Percentiles rank a stretch among this genome's conserved stretches.
phyloP scores from a whole-genome alignment of 1,140 invertebrate genomes.

The Drosophila nikananu region DNA sequence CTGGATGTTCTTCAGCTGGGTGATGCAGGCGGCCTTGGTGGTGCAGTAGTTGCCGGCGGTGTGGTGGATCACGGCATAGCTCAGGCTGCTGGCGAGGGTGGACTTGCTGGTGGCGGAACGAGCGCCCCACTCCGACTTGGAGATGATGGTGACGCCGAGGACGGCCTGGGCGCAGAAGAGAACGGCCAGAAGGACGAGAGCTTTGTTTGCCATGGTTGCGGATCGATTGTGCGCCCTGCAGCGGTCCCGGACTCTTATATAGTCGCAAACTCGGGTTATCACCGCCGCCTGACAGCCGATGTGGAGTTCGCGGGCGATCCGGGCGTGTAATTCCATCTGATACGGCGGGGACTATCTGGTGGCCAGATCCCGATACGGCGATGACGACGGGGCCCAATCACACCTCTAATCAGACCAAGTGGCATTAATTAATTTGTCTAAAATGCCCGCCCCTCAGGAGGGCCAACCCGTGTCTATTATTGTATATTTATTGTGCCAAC shows the following conservation, averaged over 20 bases:
- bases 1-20: conserved; percentile 87
- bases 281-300: conserved; percentile 6
- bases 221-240: conserved; percentile 56
- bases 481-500: conserved; percentile 3
- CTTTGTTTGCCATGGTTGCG: conserved; percentile 64
- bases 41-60: conserved; percentile 87
- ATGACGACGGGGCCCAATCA: conserved; percentile 43
- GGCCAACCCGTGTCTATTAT: background rate
- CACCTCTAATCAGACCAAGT: conserved; percentile 65
- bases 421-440: conserved; percentile 71
- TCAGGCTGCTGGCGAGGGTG: conserved; percentile 87
- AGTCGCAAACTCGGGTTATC: conserved; percentile 44
- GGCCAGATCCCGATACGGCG: conserved; percentile 51
- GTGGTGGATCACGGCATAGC: conserved; percentile 92
- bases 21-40: conserved; percentile 85
- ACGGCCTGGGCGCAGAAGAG: conserved; percentile 66
- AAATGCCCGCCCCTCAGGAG: conserved; percentile 8
- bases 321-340: conserved; percentile 44
- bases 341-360: conserved; percentile 38
- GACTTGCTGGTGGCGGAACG: conserved; percentile 85
- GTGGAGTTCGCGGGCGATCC: conserved; percentile 6
- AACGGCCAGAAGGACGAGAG: conserved; percentile 65
- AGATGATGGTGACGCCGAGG: conserved; percentile 84
- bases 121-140: conserved; percentile 88
- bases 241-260: conserved; percentile 44